Evolutionary conservation across 2,113 vertebrate species (phyloP).

Genomic region (Ploceus nigricollis): DNA sequence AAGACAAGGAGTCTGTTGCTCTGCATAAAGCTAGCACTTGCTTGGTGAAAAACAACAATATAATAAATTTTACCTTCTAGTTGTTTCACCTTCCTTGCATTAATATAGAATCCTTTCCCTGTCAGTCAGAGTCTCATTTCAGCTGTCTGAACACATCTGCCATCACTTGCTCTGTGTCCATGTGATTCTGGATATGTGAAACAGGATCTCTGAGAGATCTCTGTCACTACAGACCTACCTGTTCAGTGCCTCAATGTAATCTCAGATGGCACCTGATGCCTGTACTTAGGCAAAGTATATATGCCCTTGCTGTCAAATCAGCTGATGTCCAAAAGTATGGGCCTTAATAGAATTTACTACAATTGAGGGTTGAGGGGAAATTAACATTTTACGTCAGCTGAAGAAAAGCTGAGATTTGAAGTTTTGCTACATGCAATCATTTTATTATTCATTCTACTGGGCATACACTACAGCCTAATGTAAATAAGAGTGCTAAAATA

Average conservation of each 20-base stretch:
- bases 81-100: background rate
- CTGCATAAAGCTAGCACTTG: background rate
- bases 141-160: background rate
- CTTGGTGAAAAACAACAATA: background rate
- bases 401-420: background rate
- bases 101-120: background rate
- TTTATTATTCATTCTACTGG: background rate
- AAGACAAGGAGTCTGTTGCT: background rate
- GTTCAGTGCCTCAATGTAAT: background rate
- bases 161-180: background rate
- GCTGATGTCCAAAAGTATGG: background rate
- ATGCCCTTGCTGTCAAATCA: background rate
- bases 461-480: background rate
- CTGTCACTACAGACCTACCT: background rate
- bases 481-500: background rate
- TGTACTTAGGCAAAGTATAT: background rate
- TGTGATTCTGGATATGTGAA: background rate
- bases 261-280: background rate
- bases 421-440: background rate
- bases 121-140: background rate
- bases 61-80: background rate
- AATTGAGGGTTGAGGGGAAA: background rate
- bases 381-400: background rate
- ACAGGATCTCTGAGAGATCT: background rate
- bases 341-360: background rate